A percentile compares a stretch with the other conserved stretches of the same genome.
Conservation (phyloP, 2,113 vertebrate genomes). For the Andinoacara biseriatus region DNA sequence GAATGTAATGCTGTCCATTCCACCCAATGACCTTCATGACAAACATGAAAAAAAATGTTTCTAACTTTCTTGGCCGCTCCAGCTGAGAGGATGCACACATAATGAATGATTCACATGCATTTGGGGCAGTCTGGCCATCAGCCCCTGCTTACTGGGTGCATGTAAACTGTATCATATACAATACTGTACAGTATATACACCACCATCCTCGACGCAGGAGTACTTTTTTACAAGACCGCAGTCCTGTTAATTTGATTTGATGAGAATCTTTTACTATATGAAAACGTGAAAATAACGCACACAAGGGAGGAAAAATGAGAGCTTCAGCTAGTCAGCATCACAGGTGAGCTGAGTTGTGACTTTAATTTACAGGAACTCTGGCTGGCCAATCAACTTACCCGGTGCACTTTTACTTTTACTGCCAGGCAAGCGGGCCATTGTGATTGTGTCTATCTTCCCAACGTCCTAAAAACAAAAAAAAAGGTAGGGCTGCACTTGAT, state of each 20-base stretch:
- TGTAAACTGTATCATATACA: too few species aligned
- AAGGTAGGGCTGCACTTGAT: neutral
- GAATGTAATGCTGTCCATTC: neutral
- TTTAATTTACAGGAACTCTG: neutral
- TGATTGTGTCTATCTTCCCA: neutral
- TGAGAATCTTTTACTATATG: neutral
- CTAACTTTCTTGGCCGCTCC: neutral
- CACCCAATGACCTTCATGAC: neutral
- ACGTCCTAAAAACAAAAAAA: neutral
- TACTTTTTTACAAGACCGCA: neutral
- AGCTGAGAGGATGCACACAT: too few species aligned
- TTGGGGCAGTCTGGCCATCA: too few species aligned
- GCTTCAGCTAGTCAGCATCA: neutral
- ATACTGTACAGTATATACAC: neutral
- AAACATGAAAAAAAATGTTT: neutral
- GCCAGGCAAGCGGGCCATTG: too few species aligned
- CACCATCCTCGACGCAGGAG: neutral
- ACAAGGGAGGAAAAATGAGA: neutral
- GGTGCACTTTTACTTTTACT: neutral
- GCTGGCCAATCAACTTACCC: neutral
- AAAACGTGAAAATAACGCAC: neutral
- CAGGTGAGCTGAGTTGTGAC: neutral
- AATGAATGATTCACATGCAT: too few species aligned
- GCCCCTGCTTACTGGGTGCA: too few species aligned
- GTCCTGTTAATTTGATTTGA: neutral